phyloP scores from a whole-genome alignment of 30 jellyfish, hydroid and myxozoan species.

The Aurelia aurita complex sp. Pacific region DNA sequence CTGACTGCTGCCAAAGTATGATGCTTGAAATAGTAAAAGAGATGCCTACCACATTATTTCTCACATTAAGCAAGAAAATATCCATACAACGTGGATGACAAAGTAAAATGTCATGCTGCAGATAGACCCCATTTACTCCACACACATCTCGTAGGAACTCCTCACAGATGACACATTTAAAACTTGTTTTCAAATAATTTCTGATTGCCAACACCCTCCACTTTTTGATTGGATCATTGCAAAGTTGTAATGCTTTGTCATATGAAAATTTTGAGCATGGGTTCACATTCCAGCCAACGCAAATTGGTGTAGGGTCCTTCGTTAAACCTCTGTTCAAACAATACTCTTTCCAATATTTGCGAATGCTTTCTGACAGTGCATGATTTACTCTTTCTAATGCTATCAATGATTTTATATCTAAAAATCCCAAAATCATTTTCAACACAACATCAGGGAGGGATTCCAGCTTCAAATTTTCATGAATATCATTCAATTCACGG shows the following conservation, averaged over 20 bases:
- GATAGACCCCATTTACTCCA: slow-evolving; percentile 39
- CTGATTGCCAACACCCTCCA: slow-evolving; percentile 28
- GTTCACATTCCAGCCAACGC: slow-evolving; percentile 48
- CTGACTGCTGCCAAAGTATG: no score
- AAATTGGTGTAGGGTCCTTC: slow-evolving; percentile 28
- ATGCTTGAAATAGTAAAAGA: no score
- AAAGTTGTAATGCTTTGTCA: slow-evolving; percentile 25
- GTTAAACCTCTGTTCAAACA: background rate
- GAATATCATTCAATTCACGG: no score
- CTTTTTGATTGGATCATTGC: slow-evolving; percentile 13
- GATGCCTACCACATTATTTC: slow-evolving; percentile 24
- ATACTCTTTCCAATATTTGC: slow-evolving; percentile 7
- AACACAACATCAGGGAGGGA: slow-evolving; percentile 24
- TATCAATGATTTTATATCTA: slow-evolving; percentile 12
- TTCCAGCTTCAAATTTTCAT: background rate
- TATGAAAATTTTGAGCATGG: slow-evolving; percentile 12
- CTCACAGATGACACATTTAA: slow-evolving; percentile 29
- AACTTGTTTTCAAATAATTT: background rate
- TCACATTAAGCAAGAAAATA: slow-evolving; percentile 1
- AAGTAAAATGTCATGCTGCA: slow-evolving; percentile 30
- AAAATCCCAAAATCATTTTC: background rate
- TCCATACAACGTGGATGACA: slow-evolving; percentile 24
- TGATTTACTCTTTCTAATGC: slow-evolving; percentile 21
- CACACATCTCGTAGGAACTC: slow-evolving; percentile 29
- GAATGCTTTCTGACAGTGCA: background rate